Percentiles rank a stretch among this genome's conserved stretches.
Conservation (phyloP, 1,140 invertebrate species). For the Planococcus citri region DNA sequence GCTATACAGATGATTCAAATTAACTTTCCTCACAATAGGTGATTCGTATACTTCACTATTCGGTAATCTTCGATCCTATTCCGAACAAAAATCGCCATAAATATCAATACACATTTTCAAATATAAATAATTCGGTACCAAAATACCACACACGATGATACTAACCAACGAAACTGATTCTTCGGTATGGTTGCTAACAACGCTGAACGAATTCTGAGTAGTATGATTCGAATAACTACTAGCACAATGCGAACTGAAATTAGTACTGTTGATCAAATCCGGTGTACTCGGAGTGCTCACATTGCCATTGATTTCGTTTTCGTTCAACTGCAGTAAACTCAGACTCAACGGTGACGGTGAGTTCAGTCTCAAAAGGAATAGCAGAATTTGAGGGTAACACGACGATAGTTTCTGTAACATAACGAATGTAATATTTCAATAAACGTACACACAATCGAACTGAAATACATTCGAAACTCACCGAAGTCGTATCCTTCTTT, state of each 20-base stretch:
- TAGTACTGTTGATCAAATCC: not conserved
- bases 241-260: not conserved
- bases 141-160: not conserved
- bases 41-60: not conserved
- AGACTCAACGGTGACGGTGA: not conserved
- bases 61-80: not conserved
- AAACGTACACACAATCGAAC: not conserved
- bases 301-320: constrained; percentile 2
- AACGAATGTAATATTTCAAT: not conserved
- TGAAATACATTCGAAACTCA: not conserved
- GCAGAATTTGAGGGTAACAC: not conserved
- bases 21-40: not conserved
- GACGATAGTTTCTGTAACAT: not conserved
- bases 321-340: not conserved
- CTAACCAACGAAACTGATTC: not conserved
- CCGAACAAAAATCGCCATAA: not conserved
- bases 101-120: too few relatives aligned
- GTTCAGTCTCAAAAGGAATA: not conserved
- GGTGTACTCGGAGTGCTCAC: not conserved
- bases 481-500: not conserved
- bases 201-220: not conserved
- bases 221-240: not conserved
- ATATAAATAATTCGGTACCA: not conserved
- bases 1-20: not conserved
- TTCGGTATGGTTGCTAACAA: not conserved